Conservation (phyloP, 2,113 vertebrate genomes). For the Pyrgilauda ruficollis region DNA sequence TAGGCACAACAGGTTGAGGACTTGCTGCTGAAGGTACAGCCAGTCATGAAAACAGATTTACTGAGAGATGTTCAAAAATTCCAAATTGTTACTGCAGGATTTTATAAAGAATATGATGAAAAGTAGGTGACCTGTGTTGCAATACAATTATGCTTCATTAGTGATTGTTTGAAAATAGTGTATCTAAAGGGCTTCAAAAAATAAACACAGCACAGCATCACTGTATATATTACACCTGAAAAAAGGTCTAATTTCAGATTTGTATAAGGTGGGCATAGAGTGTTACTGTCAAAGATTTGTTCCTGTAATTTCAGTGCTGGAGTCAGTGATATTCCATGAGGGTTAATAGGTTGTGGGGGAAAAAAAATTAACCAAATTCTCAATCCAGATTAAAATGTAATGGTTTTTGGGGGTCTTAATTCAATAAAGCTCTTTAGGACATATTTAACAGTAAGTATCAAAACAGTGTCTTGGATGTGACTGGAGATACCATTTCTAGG, state of each 20-base stretch:
- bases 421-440: not conserved
- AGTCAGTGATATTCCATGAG: not conserved
- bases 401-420: accelerated
- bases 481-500: not conserved
- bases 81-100: slow-evolving; percentile 63
- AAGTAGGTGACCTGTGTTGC: slow-evolving; percentile 63
- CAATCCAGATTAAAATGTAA: not conserved
- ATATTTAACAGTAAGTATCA: not conserved
- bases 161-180: not conserved
- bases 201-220: not conserved
- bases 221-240: not conserved
- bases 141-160: not conserved
- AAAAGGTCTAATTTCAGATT: not conserved
- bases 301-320: not conserved
- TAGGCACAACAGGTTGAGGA: slow-evolving; percentile 78
- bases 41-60: slow-evolving; percentile 80
- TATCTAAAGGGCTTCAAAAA: not conserved
- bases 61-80: slow-evolving; percentile 70
- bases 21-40: slow-evolving; percentile 75
- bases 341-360: not conserved
- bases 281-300: not conserved
- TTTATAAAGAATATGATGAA: slow-evolving; percentile 73
- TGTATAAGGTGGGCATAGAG: not conserved
- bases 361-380: not conserved
- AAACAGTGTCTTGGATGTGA: not conserved